Percentiles rank a stretch among this genome's conserved stretches.
Conservation (phyloP, 2,113 vertebrate species). For the Passer montanus region DNA sequence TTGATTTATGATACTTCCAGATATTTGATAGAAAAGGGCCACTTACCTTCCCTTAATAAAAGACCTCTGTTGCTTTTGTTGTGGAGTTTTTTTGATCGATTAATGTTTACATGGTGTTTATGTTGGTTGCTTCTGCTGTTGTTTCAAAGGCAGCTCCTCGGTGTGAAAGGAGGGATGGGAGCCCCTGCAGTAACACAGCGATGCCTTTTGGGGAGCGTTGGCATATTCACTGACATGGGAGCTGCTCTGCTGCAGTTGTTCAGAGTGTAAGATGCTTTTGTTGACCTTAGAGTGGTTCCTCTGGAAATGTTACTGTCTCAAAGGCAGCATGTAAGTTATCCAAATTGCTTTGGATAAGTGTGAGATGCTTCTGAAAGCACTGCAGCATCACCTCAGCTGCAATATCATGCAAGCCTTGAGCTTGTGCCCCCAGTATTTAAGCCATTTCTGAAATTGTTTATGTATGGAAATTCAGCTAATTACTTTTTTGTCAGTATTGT, state of each 20-base stretch:
- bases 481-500: background rate
- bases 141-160: background rate
- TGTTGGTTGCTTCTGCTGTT: background rate
- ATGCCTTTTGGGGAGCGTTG: conserved; percentile 8
- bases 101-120: background rate
- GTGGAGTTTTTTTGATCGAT: background rate
- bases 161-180: background rate
- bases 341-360: conserved; percentile 14
- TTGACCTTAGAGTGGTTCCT: conserved; percentile 54
- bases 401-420: background rate
- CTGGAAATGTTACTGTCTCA: conserved; percentile 52
- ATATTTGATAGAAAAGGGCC: background rate
- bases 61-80: background rate
- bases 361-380: conserved; percentile 12
- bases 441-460: background rate
- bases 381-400: background rate
- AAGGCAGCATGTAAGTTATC: conserved; percentile 37
- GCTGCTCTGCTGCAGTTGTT: conserved; percentile 42
- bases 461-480: background rate
- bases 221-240: background rate
- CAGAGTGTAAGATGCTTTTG: conserved; percentile 3
- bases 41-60: background rate
- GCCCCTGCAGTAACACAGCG: conserved; percentile 21
- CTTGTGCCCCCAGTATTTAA: background rate
- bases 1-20: conserved; percentile 11